Percentiles rank a stretch among this genome's conserved stretches.
Evolutionary conservation across 2,888 invertebrate species (phyloP).

Genomic region (Cantharis rufa): DNA sequence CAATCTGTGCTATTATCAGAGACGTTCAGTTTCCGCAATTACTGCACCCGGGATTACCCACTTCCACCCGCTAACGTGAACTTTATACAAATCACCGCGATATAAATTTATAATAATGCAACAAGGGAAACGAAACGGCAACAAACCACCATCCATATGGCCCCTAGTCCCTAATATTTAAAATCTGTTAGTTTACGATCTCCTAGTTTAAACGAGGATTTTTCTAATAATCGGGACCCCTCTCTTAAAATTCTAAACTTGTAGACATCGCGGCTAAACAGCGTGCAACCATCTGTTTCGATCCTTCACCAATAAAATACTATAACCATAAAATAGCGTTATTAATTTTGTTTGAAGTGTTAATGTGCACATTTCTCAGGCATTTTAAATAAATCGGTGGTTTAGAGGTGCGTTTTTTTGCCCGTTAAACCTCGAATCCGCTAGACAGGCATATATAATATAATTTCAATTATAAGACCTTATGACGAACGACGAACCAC

Average conservation of each 20-base stretch:
- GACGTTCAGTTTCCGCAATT: conserved; percentile 39
- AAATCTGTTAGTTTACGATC: conserved; percentile 42
- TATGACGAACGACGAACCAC: conserved; percentile 35
- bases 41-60: conserved; percentile 37
- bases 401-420: conserved; percentile 20
- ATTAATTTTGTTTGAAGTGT: conserved; percentile 41
- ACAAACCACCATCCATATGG: conserved; percentile 33
- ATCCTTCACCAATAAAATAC: conserved; percentile 28
- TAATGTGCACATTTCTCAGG: conserved; percentile 37
- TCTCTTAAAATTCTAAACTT: conserved; percentile 38
- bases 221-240: conserved; percentile 36
- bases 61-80: conserved; percentile 47
- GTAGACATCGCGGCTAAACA: conserved; percentile 34
- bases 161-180: conserved; percentile 36
- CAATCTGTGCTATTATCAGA: conserved; percentile 28
- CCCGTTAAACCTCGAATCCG: conserved; percentile 24
- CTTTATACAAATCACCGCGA: conserved; percentile 46
- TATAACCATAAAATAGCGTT: conserved; percentile 38
- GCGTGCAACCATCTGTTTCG: conserved; percentile 41
- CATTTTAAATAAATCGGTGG: conserved; percentile 21
- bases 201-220: conserved; percentile 33
- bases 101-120: conserved; percentile 42
- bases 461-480: conserved; percentile 17
- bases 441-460: conserved; percentile 12
- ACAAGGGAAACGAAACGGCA: conserved; percentile 9